Evolutionary conservation across 2,113 vertebrate genomes (phyloP).

Genomic region (Paradoxurus hermaphroditus): DNA sequence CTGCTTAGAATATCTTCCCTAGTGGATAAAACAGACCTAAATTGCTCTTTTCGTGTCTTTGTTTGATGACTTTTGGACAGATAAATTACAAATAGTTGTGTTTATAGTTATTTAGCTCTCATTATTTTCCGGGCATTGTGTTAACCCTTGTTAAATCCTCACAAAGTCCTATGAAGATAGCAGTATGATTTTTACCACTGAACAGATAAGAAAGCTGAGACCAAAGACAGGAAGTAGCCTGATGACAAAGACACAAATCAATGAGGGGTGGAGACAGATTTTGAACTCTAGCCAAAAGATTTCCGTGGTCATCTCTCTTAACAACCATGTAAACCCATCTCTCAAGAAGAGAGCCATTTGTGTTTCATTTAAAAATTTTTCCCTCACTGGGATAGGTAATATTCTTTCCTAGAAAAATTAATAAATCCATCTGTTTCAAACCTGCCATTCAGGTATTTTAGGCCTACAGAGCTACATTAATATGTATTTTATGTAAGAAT

Average conservation of each 20-base stretch:
- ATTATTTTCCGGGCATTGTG: not conserved
- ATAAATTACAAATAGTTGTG: not conserved
- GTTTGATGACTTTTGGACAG: not conserved
- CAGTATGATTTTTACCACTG: not conserved
- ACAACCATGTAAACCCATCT: not conserved
- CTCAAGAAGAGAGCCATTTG: not conserved
- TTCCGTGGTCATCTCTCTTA: not conserved
- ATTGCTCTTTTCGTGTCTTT: not conserved
- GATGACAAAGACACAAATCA: not conserved
- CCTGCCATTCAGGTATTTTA: slow-evolving; percentile 4
- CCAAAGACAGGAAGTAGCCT: not conserved
- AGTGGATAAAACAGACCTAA: not conserved
- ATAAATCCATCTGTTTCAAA: slow-evolving; percentile 37
- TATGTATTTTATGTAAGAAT: slow-evolving; percentile 48
- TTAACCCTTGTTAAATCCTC: not conserved
- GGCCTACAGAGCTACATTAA: not conserved
- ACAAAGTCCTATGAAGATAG: not conserved
- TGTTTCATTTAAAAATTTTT: not conserved
- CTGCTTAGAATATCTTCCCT: not conserved
- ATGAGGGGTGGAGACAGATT: not conserved
- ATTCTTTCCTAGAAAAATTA: not conserved
- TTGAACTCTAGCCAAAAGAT: not conserved
- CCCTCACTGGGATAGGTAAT: not conserved
- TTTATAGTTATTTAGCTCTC: not conserved
- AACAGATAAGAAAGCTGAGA: not conserved